Evolutionary conservation across 2,113 vertebrate species (phyloP).

Genomic region (Platanista minor): DNA sequence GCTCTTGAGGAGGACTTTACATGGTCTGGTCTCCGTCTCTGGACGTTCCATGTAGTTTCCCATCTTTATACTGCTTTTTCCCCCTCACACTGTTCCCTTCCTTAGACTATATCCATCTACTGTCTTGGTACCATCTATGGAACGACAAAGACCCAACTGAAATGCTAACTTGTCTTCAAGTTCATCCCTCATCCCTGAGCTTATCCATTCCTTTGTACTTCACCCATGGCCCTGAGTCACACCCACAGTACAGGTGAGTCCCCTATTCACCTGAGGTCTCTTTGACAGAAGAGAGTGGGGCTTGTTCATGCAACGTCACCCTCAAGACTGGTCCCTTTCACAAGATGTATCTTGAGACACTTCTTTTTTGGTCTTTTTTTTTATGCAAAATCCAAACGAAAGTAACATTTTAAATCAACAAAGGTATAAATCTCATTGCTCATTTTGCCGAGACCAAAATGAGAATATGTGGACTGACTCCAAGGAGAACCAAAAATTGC

Average conservation of each 20-base stretch:
- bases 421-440: conserved; percentile 41
- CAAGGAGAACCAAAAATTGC: neutral
- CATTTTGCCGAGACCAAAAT: conserved; percentile 24
- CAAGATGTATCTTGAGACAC: neutral
- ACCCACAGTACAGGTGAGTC: neutral
- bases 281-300: neutral
- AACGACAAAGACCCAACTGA: neutral
- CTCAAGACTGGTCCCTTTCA: neutral
- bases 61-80: neutral
- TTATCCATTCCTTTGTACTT: neutral
- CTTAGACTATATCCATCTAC: neutral
- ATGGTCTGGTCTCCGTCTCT: neutral
- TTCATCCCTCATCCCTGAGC: neutral
- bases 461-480: conserved; percentile 10
- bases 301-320: neutral
- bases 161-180: neutral
- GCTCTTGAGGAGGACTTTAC: neutral
- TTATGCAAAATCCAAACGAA: conserved; percentile 41
- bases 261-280: neutral
- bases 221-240: neutral
- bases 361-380: conserved; percentile 25
- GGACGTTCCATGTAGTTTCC: neutral
- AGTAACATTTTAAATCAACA: conserved; percentile 32
- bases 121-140: neutral
- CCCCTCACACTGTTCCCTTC: neutral